These are phyloP conservation scores for Lordiphosa clarofinis DNA, from an alignment of 1,140 invertebrate species.

Conservation along the genomic window DNA sequence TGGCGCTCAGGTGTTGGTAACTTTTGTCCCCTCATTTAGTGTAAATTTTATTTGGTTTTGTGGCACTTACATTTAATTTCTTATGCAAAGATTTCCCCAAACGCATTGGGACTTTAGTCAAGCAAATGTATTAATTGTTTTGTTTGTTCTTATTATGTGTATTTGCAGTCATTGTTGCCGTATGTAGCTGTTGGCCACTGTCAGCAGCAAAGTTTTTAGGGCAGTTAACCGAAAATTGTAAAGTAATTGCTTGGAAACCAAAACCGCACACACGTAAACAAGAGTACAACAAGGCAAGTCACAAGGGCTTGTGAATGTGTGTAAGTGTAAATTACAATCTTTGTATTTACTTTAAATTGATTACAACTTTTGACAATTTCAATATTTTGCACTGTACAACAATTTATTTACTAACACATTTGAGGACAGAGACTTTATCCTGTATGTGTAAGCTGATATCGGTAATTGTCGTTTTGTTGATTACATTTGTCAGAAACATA, in stretches of 20 bases:
- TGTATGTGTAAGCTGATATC: not conserved
- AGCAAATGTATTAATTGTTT: conserved; percentile 56
- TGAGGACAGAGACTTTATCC: not conserved
- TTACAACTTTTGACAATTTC: conserved; percentile 26
- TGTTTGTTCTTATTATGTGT: conserved; percentile 22
- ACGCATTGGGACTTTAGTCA: conserved; percentile 2
- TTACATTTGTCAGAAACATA: no score
- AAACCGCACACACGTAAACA: conserved; percentile 35
- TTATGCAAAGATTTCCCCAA: conserved; percentile 60
- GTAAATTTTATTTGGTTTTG: conserved; percentile 67
- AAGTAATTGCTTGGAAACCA: conserved; percentile 58
- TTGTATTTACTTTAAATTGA: conserved; percentile 49
- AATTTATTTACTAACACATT: not conserved
- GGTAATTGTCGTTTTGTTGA: not conserved
- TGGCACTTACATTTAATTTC: conserved; percentile 65
- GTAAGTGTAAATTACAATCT: conserved; percentile 37
- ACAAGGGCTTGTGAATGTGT: conserved; percentile 7
- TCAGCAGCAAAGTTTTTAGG: conserved; percentile 12
- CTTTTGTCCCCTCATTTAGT: conserved; percentile 10
- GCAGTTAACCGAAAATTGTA: conserved; percentile 52
- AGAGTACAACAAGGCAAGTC: not conserved
- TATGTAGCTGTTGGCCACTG: not conserved
- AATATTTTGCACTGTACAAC: conserved; percentile 6
- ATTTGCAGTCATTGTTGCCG: conserved; percentile 10
- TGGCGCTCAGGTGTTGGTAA: conserved; percentile 23